Conservation (phyloP, 2,888 invertebrate genomes). For the Celastrina argiolus region DNA sequence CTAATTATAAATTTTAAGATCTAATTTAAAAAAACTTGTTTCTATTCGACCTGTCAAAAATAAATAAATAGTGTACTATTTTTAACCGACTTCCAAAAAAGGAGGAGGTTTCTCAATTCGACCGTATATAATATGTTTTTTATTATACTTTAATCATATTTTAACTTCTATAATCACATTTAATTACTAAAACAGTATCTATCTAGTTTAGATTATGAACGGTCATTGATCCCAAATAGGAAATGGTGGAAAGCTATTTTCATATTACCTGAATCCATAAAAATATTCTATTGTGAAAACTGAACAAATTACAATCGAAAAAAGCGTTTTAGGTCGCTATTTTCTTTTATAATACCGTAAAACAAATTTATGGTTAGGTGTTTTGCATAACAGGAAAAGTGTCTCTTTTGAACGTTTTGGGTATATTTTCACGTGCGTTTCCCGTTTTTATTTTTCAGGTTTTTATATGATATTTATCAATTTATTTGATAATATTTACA, state of each 20-base stretch:
- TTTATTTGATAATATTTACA: not conserved
- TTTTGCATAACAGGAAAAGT: slow-evolving; percentile 21
- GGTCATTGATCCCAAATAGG: not conserved
- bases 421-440: slow-evolving; percentile 1
- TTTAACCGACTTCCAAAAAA: too few relatives aligned
- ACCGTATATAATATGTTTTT: too few relatives aligned
- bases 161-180: too few relatives aligned
- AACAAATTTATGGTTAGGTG: slow-evolving; percentile 18
- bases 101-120: too few relatives aligned
- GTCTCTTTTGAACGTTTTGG: not conserved
- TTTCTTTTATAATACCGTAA: slow-evolving; percentile 18
- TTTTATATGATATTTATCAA: not conserved
- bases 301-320: slow-evolving; percentile 16
- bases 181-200: too few relatives aligned
- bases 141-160: too few relatives aligned
- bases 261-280: not conserved
- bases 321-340: slow-evolving; percentile 9
- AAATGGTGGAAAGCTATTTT: not conserved
- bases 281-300: not conserved
- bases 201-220: too few relatives aligned
- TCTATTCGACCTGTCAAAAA: too few relatives aligned
- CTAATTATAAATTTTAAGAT: too few relatives aligned
- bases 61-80: too few relatives aligned
- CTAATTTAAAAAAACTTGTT: too few relatives aligned
- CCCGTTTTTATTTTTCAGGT: not conserved